phyloP scores from a whole-genome alignment of 2,113 vertebrate species.

The Bambusicola thoracicus region DNA sequence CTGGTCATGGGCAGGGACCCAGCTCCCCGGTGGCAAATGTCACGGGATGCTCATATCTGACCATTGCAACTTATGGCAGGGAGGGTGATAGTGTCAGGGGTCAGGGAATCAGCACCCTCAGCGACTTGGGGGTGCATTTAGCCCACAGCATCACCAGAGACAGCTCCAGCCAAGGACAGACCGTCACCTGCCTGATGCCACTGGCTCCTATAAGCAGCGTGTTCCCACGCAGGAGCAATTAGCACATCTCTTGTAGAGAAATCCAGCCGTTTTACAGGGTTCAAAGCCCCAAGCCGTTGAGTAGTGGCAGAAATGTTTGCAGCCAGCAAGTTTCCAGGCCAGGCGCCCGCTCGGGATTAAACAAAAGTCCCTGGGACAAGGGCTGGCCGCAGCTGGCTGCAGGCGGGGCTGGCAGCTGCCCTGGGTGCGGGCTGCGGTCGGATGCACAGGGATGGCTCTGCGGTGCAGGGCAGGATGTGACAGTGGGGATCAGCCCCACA shows the following conservation, averaged over 20 bases:
- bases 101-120: background rate
- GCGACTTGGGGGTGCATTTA: background rate
- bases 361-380: background rate
- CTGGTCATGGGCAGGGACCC: background rate
- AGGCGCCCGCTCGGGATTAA: background rate
- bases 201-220: background rate
- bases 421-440: background rate
- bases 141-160: background rate
- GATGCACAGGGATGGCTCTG: background rate
- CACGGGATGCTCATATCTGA: fast-evolving
- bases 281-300: background rate
- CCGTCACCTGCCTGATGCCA: background rate
- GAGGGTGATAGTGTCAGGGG: background rate
- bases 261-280: background rate
- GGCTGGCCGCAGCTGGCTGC: background rate
- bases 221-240: slow-evolving; percentile 23
- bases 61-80: background rate
- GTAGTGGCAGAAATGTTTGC: slow-evolving; percentile 20
- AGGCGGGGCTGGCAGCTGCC: background rate
- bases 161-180: background rate
- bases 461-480: fast-evolving
- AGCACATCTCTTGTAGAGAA: slow-evolving; percentile 16
- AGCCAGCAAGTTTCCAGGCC: slow-evolving; percentile 53
- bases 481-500: fast-evolving
- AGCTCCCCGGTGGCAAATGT: background rate